Base-by-base conservation (phyloP, 2,797 vertebrate genomes). In the Xenentodon cancila region DNA sequence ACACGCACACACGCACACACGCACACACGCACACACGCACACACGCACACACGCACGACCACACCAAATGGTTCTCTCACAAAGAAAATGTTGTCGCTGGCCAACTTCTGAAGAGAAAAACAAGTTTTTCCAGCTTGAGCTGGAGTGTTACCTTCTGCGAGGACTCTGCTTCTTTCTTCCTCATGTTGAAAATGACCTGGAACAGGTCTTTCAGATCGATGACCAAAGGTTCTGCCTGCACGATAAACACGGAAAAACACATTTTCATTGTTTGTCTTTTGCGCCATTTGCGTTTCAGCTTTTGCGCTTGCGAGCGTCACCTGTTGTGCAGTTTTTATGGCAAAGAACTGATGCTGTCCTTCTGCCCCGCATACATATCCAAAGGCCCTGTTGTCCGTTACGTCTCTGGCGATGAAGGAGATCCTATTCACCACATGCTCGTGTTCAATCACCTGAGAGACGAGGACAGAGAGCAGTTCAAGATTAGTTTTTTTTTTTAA, bases 281-380 rank as follows among this genome's bases (percentile, higher is more conserved):
- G 1, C 2, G n/a, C n/a, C n/a, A 19, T 18, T 46, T 46, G 15
- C 13, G 16, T 45, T 40, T 48, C 21, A 21, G 3, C 22, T 3
- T 0, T 13, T 30, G 44, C 13, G 17, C 17, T 2, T 43, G 5
- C 0, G 17, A 34, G 27, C 0, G 1, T 80, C 86, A 99, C 98
- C 96, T 98, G 97, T 43, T 98, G 96, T 51, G 94, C 91, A 0
- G 98, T 99, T 91, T 99, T 99, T 74, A 99, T 95, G 68, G 97
- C 98, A 75, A 98, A 97, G 87, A 99, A 99, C 59, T 98, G 97
- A 69, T 99, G 98, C 72, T 99, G 97, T 9, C 97, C 98, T 80
- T 99, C 97, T 60, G 95, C 95, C 58, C 98, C 98, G 61, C 96
- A 99, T 46, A 99, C 94, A 0, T 99, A 99, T 34, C 98, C 98